Conservation (phyloP, 1,140 invertebrate species). For the Aphaenogaster ashmeadi region DNA sequence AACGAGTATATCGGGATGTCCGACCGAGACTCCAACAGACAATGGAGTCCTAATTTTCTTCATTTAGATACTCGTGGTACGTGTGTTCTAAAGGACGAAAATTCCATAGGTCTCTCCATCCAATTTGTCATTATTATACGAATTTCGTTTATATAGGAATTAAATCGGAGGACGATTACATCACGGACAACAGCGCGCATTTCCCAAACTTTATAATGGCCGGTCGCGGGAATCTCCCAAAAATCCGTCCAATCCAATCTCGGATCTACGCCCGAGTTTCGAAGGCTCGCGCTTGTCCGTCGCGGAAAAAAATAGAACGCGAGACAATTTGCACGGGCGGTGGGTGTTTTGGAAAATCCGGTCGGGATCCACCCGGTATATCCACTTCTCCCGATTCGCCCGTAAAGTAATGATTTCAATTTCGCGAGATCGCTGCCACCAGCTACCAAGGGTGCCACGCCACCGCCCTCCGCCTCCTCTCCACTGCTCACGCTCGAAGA, state of each 20-base stretch:
- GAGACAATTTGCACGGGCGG: slow-evolving; percentile 42
- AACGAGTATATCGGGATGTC: slow-evolving; percentile 4
- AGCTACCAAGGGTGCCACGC: slow-evolving; percentile 70
- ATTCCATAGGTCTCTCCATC: too few relatives aligned
- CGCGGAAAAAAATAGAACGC: slow-evolving; percentile 39
- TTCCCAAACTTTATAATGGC: slow-evolving; percentile 48
- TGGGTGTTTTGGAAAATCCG: slow-evolving; percentile 81
- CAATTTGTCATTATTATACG: neutral
- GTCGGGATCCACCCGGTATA: slow-evolving; percentile 73
- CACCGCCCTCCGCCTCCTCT: slow-evolving; percentile 18
- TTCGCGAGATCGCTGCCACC: slow-evolving; percentile 84
- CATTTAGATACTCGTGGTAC: neutral
- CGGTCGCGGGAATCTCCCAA: slow-evolving; percentile 22
- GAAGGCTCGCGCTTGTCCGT: slow-evolving; percentile 32
- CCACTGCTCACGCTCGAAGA: slow-evolving; percentile 75
- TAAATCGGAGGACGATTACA: slow-evolving; percentile 21
- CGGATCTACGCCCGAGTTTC: slow-evolving; percentile 35
- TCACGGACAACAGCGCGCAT: neutral
- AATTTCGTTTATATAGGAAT: neutral
- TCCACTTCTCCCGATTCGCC: slow-evolving; percentile 72
- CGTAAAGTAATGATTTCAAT: slow-evolving; percentile 87
- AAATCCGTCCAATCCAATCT: slow-evolving; percentile 59
- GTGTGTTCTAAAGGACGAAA: neutral
- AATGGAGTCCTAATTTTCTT: neutral
- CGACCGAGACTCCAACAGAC: neutral